Conservation (phyloP, 53 echinoderm and acorn worm species). For the Holothuria scabra region DNA sequence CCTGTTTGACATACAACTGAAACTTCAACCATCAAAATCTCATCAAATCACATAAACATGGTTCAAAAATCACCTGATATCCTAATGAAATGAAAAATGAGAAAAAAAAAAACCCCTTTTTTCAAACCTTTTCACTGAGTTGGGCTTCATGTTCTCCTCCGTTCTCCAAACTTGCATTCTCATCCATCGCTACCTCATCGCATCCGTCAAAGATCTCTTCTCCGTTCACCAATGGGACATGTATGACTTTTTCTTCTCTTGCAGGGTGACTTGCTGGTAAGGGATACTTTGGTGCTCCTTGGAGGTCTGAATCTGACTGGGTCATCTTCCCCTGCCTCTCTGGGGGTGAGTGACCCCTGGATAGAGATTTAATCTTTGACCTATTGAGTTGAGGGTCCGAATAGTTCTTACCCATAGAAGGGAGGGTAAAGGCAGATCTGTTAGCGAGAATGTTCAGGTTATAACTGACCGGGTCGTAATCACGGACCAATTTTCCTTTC, state of each 20-base stretch:
- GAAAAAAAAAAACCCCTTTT: not conserved
- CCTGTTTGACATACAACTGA: no score
- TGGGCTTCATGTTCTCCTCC: constrained; percentile 89
- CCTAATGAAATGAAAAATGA: not conserved
- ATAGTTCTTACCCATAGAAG: constrained; percentile 6
- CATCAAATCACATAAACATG: no score
- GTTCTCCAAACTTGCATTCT: constrained; percentile 59
- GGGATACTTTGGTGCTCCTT: not conserved
- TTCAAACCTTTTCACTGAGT: constrained; percentile 88
- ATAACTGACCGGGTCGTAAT: constrained; percentile 62
- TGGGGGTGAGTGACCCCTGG: constrained; percentile 29
- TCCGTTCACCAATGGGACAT: constrained; percentile 84
- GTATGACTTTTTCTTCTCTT: constrained; percentile 49
- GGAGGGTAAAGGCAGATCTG: constrained; percentile 27
- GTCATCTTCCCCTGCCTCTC: constrained; percentile 5
- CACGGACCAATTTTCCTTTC: constrained; percentile 74
- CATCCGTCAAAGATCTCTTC: constrained; percentile 92
- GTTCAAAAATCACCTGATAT: no score
- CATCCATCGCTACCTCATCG: constrained; percentile 84
- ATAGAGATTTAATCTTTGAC: constrained; percentile 30
- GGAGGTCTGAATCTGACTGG: constrained; percentile 13
- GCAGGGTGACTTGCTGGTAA: not conserved
- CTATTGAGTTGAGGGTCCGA: constrained; percentile 20
- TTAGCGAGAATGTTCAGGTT: constrained; percentile 36
- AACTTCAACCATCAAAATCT: no score